Base-by-base conservation (phyloP, 2,797 vertebrate species). In the Selene dorsalis region DNA sequence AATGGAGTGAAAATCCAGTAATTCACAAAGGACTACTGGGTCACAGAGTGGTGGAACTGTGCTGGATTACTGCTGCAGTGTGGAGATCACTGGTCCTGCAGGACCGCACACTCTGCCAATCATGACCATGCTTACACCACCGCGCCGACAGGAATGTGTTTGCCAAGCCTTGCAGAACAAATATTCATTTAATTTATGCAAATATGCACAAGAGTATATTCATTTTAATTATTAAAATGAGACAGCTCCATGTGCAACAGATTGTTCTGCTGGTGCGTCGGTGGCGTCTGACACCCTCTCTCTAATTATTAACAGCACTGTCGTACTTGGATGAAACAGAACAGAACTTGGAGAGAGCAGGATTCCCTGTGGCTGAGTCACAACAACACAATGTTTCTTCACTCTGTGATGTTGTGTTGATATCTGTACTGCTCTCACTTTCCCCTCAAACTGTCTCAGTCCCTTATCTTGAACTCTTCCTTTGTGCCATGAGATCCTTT, bases 161-260 rank as follows among this genome's bases (percentile, higher is more conserved):
- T 87, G 83, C 75, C 47, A 71, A 89, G 80, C 68, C 73, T 82
- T 28, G 83, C 79, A 80, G 82, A 87, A 85, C 88, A 91, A 88
- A 90, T 84, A 83, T 76, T 86, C 30, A 82, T 88, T 88, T 86
- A 80, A 86, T 88, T 86, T 81, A 86, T 90, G 83, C 76, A 90
- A 86, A 91, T 80, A 80, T 65, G 67, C 77, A 88, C 65, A 24
- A 59, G 52, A 68, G 64, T 80, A 69, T 64, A 89, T 87, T 85
- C 43, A 75, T 90, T 89, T 88, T 75, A 88, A 92, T 90, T 83
- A 92, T 89, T 86, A 63, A 91, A 86, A 83, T 28, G 73, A 87
- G 79, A 83, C 73, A 47, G 80, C 82, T 64, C 76, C 68, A 84
- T 58, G 65, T 55, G 83, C 87, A 88, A 84, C 91, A 89, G 83